Conservation (phyloP, 1,140 invertebrate species). For the Ditylenchus dipsaci region DNA sequence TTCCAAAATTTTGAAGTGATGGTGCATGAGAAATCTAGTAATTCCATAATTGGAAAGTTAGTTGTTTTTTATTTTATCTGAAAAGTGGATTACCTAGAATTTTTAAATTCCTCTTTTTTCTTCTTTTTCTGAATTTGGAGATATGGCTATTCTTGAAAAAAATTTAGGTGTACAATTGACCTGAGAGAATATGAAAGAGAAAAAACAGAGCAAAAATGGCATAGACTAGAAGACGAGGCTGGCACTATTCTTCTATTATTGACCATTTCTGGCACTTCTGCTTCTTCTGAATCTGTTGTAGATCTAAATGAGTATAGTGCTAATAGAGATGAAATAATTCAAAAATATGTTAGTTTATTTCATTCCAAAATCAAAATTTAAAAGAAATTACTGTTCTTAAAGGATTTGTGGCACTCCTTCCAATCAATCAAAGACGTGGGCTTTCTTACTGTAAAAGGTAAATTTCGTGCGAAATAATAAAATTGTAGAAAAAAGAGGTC, state of each 20-base stretch:
- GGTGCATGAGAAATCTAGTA: conserved; percentile 79
- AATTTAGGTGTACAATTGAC: conserved; percentile 76
- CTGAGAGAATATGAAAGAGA: conserved; percentile 78
- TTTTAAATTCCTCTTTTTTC: too few species aligned
- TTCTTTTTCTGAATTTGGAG: too few species aligned
- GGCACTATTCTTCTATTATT: conserved; percentile 81
- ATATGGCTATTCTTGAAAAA: too few species aligned
- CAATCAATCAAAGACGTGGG: conserved; percentile 78
- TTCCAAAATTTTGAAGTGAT: conserved; percentile 79
- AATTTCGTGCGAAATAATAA: too few species aligned
- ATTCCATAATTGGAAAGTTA: conserved; percentile 79
- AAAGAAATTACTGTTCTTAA: not conserved
- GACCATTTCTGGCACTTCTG: conserved; percentile 87
- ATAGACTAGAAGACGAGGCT: conserved; percentile 78
- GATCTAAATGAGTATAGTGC: conserved; percentile 40
- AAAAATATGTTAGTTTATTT: conserved; percentile 70
- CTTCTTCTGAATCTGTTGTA: conserved; percentile 34
- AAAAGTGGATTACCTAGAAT: too few species aligned
- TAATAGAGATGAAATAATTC: conserved; percentile 61
- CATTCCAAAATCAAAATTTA: not conserved
- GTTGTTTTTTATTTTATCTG: too few species aligned
- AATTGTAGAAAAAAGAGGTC: too few species aligned
- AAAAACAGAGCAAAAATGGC: conserved; percentile 81
- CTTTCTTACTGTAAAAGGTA: conserved; percentile 74
- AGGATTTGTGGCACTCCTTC: conserved; percentile 16